phyloP scores from a whole-genome alignment of 2,113 vertebrate genomes.

The Suricata suricatta region DNA sequence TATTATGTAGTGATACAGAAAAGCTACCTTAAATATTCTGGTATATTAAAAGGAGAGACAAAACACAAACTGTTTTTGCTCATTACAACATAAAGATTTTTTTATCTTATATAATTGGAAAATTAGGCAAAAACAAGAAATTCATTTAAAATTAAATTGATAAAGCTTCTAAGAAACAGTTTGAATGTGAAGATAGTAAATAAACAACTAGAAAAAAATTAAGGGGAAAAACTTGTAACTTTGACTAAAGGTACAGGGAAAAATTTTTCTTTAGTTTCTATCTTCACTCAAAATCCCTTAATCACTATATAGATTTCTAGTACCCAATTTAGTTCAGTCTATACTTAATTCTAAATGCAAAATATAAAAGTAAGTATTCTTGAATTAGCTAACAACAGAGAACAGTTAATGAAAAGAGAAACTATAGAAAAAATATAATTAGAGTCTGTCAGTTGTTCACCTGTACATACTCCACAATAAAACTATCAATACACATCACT shows the following conservation, averaged over 20 bases:
- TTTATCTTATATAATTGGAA: background rate
- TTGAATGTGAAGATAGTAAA: background rate
- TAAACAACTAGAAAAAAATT: background rate
- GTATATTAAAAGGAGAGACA: background rate
- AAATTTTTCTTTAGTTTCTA: background rate
- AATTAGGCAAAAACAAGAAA: background rate
- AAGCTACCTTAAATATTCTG: background rate
- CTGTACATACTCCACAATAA: conserved; percentile 11
- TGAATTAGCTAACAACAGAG: background rate
- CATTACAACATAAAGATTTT: background rate
- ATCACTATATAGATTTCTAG: background rate
- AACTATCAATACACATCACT: conserved; percentile 38
- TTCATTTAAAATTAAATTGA: background rate
- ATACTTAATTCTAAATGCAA: background rate
- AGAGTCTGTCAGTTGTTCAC: background rate
- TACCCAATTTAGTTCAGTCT: background rate
- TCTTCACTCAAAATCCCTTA: conserved; percentile 17
- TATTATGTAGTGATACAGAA: background rate
- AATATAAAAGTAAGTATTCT: background rate
- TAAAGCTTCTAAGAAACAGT: background rate
- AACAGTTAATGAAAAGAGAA: background rate
- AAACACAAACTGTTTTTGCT: background rate
- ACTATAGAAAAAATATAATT: background rate
- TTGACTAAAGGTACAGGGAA: background rate
- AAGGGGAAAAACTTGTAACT: background rate